Evolutionary conservation across 1,140 invertebrate species (phyloP), one percentile per base, ranked within the genome.

Genomic region (Lasioglossum baleicum): DNA sequence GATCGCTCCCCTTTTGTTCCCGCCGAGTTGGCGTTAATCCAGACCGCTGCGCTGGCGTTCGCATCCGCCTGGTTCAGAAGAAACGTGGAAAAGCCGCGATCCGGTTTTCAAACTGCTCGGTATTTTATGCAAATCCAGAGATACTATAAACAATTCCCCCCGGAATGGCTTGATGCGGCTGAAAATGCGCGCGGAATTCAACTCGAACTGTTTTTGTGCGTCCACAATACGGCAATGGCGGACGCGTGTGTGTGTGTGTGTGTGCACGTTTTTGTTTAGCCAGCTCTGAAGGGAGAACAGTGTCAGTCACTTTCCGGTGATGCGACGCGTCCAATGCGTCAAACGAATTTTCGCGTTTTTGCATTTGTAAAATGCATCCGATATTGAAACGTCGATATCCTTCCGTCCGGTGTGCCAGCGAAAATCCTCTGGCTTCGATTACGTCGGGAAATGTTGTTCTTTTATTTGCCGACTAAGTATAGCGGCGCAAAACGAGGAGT

Each of bases 1-100:
- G 35, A 65, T 73, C 48, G 48, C 4, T 17, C 53, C 53, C 22
- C 51, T 13, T 58, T 79, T 58, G 76, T 64, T 65, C 56, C 63
- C 58, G 31, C 2, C 26, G 58, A 0, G 20, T 35, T 77, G 75
- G 75, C 75, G 15, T 13, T 10, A 15, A 40, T 42, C 75, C 75
- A 77, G 17, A 42, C 31, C 44, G 15, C 44, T 48, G 44, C 35
- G 35, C 44, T 48, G 44, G 44, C 48, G 67, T 44, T n/a, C n/a
- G 44, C 48, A 70, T 76, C 48, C 73, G 35, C 44, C 7, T n/a
- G 6, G 31, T 77, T 51, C 22, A 7, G 7, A 8, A 31, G 26
- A 53, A 69, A 35, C 10, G 6, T n/a, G 58, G 5, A 15, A 77
- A 71, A 51, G 22, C 66, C 10, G 11, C 53, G 13, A 35, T 35